These are phyloP conservation scores for Tanytarsus gracilentus DNA, from an alignment of 2,888 invertebrate species.

Conservation along the genomic window DNA sequence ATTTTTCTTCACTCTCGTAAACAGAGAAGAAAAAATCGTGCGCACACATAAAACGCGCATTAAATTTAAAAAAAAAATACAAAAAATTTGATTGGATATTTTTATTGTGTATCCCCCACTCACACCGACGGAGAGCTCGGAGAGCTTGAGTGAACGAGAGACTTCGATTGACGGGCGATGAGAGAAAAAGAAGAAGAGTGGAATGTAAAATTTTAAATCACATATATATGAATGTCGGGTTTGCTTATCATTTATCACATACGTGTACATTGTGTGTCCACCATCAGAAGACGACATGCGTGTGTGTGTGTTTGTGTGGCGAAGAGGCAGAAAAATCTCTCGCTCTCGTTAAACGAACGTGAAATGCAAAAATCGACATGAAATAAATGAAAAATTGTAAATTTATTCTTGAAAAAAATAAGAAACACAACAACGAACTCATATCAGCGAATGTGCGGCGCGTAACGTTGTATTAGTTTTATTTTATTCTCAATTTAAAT, in stretches of 20 bases:
- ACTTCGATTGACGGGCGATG: background rate
- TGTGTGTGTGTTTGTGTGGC: background rate
- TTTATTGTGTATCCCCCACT: constrained; percentile 29
- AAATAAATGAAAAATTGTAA: constrained; percentile 22
- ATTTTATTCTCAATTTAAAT: constrained; percentile 23
- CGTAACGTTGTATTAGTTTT: constrained; percentile 20
- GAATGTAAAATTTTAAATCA: too few relatives aligned
- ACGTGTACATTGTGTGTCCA: constrained; percentile 23
- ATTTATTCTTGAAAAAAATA: constrained; percentile 18
- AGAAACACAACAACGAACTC: background rate
- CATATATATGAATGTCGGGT: constrained; percentile 28
- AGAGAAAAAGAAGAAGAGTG: constrained; percentile 5
- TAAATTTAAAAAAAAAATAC: constrained; percentile 28
- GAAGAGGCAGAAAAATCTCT: constrained; percentile 13
- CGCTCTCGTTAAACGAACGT: constrained; percentile 12
- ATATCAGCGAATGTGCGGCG: constrained; percentile 12
- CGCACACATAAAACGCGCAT: constrained; percentile 31
- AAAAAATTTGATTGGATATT: constrained; percentile 30
- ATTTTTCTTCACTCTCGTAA: constrained; percentile 16
- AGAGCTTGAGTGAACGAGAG: background rate
- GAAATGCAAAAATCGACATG: background rate
- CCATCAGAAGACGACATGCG: background rate
- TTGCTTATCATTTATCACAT: constrained; percentile 28
- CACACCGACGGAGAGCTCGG: too few relatives aligned
- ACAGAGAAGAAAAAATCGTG: constrained; percentile 28